Base-by-base conservation (phyloP, 2,113 vertebrate genomes). In the Choloepus hoffmanni region DNA sequence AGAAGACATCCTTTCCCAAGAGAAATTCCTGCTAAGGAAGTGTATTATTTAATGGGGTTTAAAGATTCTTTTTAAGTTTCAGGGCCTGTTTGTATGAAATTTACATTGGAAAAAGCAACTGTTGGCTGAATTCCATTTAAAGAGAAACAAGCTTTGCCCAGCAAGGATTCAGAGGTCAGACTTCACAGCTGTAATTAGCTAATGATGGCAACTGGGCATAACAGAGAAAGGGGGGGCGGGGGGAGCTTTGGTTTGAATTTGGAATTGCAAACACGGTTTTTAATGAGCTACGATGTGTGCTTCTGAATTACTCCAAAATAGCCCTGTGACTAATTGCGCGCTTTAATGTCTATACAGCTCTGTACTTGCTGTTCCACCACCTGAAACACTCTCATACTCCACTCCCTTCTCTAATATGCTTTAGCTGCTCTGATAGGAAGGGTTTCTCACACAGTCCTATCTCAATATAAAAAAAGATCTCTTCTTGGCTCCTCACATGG, bases 1-100 rank as follows among this genome's bases (percentile, higher is more conserved):
- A 94, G 94, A 96, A 98, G 98, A 98, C 97, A 98, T 97, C 89
- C 78, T 87, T 90, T 98, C 98, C 98, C 98, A 97, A 92, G 98
- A 98, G 98, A 98, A 97, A 98, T 94, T 92, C 96, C 95, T 96
- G 95, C 95, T 97, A 98, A 98, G 92, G 58, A 98, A 97, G 90
- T 97, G 86, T 96, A 95, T 98, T 98, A 97, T 98, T 98, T 98
- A 98, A 98, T 97, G 96, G 96, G 91, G 93, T 98, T 98, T 98
- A 96, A 97, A 97, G 96, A 97, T 96, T 97, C 95, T 86, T 93
- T 98, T 97, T 96, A 98, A 98, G 89, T 98, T 98, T 97, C 92
- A 97, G 95, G 96, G 95, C 65, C 85, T 96, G 93, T 97, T 98
- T 98, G 94, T 97, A 93, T 94, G 97, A 98, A 98, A 97, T 98